phyloP scores from a whole-genome alignment of 2,888 invertebrate genomes.

The Tortricodes alternella region DNA sequence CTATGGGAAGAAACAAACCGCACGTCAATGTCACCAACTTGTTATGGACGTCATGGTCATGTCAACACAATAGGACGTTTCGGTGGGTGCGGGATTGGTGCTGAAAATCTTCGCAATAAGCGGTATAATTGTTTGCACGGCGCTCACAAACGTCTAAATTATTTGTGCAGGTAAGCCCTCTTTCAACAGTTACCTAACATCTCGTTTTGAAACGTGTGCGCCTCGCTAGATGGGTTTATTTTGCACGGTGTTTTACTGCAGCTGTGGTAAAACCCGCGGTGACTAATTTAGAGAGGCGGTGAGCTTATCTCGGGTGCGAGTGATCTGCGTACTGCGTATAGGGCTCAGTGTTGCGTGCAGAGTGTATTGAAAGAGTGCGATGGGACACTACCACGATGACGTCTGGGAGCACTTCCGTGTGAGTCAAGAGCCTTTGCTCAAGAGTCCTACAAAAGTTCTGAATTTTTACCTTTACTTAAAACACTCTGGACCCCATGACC shows the following conservation, averaged over 20 bases:
- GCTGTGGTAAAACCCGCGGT: conserved; percentile 16
- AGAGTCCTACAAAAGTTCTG: no score
- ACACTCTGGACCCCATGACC: no score
- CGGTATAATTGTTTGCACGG: conserved; percentile 13
- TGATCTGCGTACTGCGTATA: not conserved
- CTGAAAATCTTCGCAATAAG: conserved; percentile 16
- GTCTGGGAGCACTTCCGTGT: conserved; percentile 12
- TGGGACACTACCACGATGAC: conserved; percentile 1
- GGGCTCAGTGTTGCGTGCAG: not conserved
- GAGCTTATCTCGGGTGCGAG: conserved; percentile 5
- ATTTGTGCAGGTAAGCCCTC: conserved; percentile 27
- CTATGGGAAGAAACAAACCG: no score
- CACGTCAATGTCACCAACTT: not conserved
- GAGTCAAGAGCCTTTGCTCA: no score
- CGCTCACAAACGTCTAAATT: conserved; percentile 23
- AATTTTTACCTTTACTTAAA: no score
- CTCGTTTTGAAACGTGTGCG: not conserved
- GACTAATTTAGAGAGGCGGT: conserved; percentile 17
- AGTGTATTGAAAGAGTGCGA: not conserved
- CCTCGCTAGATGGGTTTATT: not conserved
- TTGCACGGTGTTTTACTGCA: conserved; percentile 14
- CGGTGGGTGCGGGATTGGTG: conserved; percentile 7
- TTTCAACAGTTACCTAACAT: not conserved
- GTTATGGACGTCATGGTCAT: not conserved
- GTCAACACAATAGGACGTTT: conserved; percentile 5